Evolutionary conservation across 2,797 vertebrate genomes (phyloP).

Genomic region (Leuciscus waleckii): DNA sequence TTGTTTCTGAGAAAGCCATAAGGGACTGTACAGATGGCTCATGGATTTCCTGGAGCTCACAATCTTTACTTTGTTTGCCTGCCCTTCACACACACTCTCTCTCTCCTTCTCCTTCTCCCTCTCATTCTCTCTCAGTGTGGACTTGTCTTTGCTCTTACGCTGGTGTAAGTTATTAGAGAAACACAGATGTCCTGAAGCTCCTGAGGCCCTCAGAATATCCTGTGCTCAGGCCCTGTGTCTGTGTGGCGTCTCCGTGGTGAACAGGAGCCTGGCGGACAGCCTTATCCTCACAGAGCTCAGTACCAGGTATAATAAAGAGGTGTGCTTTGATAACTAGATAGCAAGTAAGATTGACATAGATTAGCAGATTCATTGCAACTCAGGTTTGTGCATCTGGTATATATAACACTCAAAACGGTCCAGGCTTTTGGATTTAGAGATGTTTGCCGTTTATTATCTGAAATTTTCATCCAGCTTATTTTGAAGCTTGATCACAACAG

Average conservation of each 20-base stretch:
- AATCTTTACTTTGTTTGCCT: not conserved
- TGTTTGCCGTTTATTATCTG: not conserved
- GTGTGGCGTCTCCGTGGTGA: constrained; percentile 72
- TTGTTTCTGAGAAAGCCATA: not conserved
- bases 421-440: not conserved
- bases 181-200: constrained; percentile 67
- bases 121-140: constrained; percentile 61
- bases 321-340: constrained; percentile 4
- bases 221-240: constrained; percentile 78
- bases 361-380: not conserved
- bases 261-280: constrained; percentile 33
- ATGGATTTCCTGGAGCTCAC: constrained; percentile 50
- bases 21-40: not conserved
- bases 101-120: constrained; percentile 9
- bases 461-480: not conserved
- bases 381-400: not conserved
- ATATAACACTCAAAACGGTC: not conserved
- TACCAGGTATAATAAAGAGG: constrained; percentile 73
- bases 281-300: constrained; percentile 51
- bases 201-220: constrained; percentile 80
- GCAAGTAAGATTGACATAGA: not conserved
- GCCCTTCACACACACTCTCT: not conserved
- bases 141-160: constrained; percentile 59
- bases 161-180: constrained; percentile 80
- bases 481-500: constrained; percentile 78